Evolutionary conservation across 2,888 invertebrate genomes (phyloP), one percentile per base, ranked within the genome.

Genomic region (Temnothorax rugatulus): DNA sequence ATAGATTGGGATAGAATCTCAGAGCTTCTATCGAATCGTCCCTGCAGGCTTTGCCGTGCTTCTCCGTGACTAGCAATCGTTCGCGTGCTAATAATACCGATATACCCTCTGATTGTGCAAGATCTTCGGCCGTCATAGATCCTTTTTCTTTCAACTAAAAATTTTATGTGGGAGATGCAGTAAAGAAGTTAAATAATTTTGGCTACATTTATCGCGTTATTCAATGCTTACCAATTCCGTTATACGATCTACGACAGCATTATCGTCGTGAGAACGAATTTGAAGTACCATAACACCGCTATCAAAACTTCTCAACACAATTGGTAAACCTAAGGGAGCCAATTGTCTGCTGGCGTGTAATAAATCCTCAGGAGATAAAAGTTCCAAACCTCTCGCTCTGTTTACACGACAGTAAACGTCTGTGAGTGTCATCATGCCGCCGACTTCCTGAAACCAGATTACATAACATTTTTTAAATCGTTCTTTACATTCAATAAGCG

Each of bases 321-420:
- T 96, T 4, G 98, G 97, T 76, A 97, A 96, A 90, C 95, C 96
- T 84, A 97, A 95, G 8, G 96, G 95, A 86, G 96, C 96, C 92
- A 98, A 95, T 87, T 95, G 96, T 95, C 96, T 96, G 95, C 99
- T 99, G 25, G 99, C 99, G 95, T 98, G 97, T 63, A 99, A 95
- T 89, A 99, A 96, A 96, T 99, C 99, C 95, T 99, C 99, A 0
- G 99, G 99, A 0, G 99, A 99, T 76, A 99, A 95, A 0, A 99
- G 96, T 95, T 99, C 99, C 89, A 99, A 96, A 4, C 99, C 99
- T 93, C 99, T 96, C 0, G 99, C 99, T 94, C 99, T 96, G 95
- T 99, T 99, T 1, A 99, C 97, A 90, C 99, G 96, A 95, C 99
- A 99, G 96, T 98, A 99, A 0, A 98, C 99, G 95, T 99, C 99